Evolutionary conservation across 2,888 invertebrate species (phyloP).

Genomic region (Ectropis crepuscularia): DNA sequence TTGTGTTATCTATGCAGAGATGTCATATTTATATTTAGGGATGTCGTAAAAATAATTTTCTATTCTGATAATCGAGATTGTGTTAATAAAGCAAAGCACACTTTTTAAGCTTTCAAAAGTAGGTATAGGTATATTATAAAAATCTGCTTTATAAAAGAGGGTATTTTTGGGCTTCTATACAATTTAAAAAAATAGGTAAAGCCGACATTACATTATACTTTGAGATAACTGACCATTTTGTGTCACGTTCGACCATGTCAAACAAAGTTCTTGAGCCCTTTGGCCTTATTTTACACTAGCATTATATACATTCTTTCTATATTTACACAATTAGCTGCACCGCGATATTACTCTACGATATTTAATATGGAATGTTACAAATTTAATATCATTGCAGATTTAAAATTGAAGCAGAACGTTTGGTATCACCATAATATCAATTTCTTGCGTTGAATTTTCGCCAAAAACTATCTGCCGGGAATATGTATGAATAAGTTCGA

Average conservation of each 20-base stretch:
- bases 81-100: too few species aligned
- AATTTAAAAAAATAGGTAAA: conserved; percentile 1
- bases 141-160: too few species aligned
- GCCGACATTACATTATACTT: conserved; percentile 34
- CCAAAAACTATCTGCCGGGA: conserved; percentile 3
- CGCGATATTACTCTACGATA: conserved; percentile 58
- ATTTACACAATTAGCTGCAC: conserved; percentile 76
- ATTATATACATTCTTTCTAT: conserved; percentile 73
- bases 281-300: conserved; percentile 51
- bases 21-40: too few species aligned
- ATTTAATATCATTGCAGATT: conserved; percentile 57
- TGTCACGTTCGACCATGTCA: conserved; percentile 52
- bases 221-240: conserved; percentile 40
- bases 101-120: too few species aligned
- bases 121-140: too few species aligned
- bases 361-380: conserved; percentile 78
- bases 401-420: conserved; percentile 62
- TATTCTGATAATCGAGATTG: too few species aligned
- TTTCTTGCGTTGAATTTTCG: conserved; percentile 5
- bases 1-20: too few species aligned
- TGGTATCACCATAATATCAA: conserved; percentile 23
- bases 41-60: too few species aligned
- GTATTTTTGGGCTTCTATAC: too few species aligned
- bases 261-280: conserved; percentile 50
- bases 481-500: conserved; percentile 7